These are phyloP conservation scores for Tigriopus japonicus DNA, from an alignment of 1,140 invertebrate species.

Conservation along the genomic window DNA sequence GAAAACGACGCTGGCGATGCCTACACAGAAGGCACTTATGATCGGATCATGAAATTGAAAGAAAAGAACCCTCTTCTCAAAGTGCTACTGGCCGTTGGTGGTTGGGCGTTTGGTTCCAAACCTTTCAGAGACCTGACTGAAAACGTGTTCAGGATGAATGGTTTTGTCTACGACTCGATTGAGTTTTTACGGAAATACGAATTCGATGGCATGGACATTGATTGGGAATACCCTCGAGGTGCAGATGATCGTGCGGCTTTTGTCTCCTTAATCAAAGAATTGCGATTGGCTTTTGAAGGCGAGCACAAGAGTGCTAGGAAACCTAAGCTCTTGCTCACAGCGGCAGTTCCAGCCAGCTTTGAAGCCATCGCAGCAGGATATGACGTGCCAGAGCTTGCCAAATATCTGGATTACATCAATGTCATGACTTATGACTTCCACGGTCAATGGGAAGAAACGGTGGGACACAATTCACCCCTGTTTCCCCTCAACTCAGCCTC, in stretches of 20 bases:
- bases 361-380: slow-evolving; percentile 81
- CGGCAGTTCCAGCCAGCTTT: slow-evolving; percentile 75
- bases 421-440: slow-evolving; percentile 92
- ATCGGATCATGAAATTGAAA: slow-evolving; percentile 56
- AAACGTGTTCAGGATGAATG: slow-evolving; percentile 77
- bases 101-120: slow-evolving; percentile 79
- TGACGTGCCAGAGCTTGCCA: slow-evolving; percentile 78
- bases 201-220: slow-evolving; percentile 87
- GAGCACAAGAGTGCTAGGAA: slow-evolving; percentile 57
- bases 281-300: slow-evolving; percentile 70
- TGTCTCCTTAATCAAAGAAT: slow-evolving; percentile 56
- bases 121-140: slow-evolving; percentile 80
- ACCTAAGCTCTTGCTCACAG: slow-evolving; percentile 60
- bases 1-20: slow-evolving; percentile 42
- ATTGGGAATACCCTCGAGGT: slow-evolving; percentile 65
- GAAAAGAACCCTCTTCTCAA: slow-evolving; percentile 77
- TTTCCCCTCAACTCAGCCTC: slow-evolving; percentile 70
- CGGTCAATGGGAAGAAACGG: slow-evolving; percentile 74
- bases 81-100: slow-evolving; percentile 74
- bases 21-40: slow-evolving; percentile 46
- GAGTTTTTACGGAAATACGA: slow-evolving; percentile 75
- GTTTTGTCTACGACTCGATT: slow-evolving; percentile 82
- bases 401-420: slow-evolving; percentile 82
- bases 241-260: slow-evolving; percentile 62
- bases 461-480: slow-evolving; percentile 77